Percentiles rank a stretch among this genome's conserved stretches.
Evolutionary conservation across 2,113 vertebrate species (phyloP).

Genomic region (Osmerus mordax): DNA sequence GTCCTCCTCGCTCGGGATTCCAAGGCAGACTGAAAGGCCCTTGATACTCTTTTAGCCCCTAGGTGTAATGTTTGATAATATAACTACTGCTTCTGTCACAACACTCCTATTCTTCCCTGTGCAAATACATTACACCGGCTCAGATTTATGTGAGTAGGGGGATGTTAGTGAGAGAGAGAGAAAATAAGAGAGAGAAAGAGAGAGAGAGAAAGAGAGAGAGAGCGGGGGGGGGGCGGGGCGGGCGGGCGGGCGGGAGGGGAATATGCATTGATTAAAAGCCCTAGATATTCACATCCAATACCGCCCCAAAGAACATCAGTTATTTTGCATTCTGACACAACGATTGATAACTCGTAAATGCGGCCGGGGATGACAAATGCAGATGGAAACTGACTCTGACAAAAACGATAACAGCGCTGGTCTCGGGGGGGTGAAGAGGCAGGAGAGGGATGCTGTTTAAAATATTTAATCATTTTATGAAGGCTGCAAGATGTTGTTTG

Average conservation of each 20-base stretch:
- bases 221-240: conserved; percentile 31
- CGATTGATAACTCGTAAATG: conserved; percentile 99
- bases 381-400: conserved; percentile 98
- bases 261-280: conserved; percentile 99
- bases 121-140: conserved; percentile 90
- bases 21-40: conserved; percentile 85
- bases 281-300: conserved; percentile 98
- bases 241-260: conserved; percentile 91
- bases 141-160: conserved; percentile 95
- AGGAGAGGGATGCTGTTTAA: conserved; percentile 97
- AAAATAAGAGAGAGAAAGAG: neutral
- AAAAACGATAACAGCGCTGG: conserved; percentile 99
- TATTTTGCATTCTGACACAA: conserved; percentile 99
- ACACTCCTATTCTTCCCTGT: conserved; percentile 82
- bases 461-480: conserved; percentile 99
- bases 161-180: conserved; percentile 64
- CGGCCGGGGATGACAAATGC: conserved; percentile 96
- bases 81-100: conserved; percentile 95
- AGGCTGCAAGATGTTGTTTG: conserved; percentile 98
- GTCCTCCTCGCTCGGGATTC: conserved; percentile 77
- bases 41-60: conserved; percentile 88
- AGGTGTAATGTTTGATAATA: conserved; percentile 99
- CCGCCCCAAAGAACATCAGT: conserved; percentile 96
- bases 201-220: conserved; percentile 16
- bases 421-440: conserved; percentile 88